Base-by-base conservation (phyloP, 2,888 invertebrate genomes). In the Bibio marci region DNA sequence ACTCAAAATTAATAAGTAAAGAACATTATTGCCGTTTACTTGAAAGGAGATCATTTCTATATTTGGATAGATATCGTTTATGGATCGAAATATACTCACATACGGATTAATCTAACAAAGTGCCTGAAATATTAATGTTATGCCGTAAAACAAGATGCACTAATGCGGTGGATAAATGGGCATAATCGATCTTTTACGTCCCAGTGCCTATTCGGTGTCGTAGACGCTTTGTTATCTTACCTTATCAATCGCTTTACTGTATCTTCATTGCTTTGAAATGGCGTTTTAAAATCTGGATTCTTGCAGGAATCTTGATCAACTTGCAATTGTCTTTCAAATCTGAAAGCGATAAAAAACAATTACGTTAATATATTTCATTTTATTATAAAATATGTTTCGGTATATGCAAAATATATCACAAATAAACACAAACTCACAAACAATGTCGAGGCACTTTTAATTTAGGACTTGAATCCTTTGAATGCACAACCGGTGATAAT, bases 281-380 rank as follows among this genome's bases (percentile, higher is more conserved):
- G 79, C 39, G 72, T 71, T 44, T 73, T 71, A 36, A 74, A 73
- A 55, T 85, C 82, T 2, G 83, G 80, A 54, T 75, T 73, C 19
- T 73, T 57, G 37, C 78, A 81, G 43, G 75, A 76, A 49, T 72
- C 71, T 57, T 82, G 80, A 62, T 85, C 83, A 37, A 74, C 73
- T 52, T 71, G 70, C 51, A 80, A 54, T 56, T 82, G 81, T 41
- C 78, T 75, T 48, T 81, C 79, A 51, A 83, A 72, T 50, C 82
- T 82, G 50, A 32, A 51, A n/a, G n/a, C n/a, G n/a, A n/a, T n/a
- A n/a, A 47, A 45, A 46, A 43, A 44, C 44, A 43, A 38, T 22
- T 30, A 41, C 31, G 35, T 30, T 28, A 28, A 27, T 3, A 34
- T n/a, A 27, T 19, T 30, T 13, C 5, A 7, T 30, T 30, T n/a